phyloP scores from a whole-genome alignment of 2,113 vertebrate genomes.

The Lasiurus cinereus region DNA sequence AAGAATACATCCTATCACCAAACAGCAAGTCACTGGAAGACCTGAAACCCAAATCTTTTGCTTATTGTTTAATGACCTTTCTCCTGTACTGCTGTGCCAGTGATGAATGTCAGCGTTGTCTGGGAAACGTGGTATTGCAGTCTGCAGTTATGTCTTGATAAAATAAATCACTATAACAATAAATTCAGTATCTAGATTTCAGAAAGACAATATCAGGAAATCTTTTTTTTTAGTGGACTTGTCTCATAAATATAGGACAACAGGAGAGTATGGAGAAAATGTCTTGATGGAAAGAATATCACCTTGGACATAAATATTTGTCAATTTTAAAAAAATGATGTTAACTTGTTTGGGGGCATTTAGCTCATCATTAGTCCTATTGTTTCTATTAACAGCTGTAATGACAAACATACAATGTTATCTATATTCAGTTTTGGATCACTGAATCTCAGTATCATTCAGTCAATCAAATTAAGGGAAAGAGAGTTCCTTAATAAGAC shows the following conservation, averaged over 20 bases:
- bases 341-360: not conserved
- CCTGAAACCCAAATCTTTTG: conserved; percentile 18
- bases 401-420: not conserved
- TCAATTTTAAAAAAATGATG: not conserved
- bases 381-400: not conserved
- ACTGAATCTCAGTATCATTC: not conserved
- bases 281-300: not conserved
- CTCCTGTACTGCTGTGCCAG: not conserved
- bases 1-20: not conserved
- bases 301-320: not conserved
- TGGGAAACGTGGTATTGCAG: conserved; percentile 16
- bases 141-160: not conserved
- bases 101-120: not conserved
- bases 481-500: not conserved
- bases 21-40: not conserved
- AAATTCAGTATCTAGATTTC: conserved; percentile 50
- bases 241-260: conserved; percentile 14
- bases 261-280: not conserved
- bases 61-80: conserved; percentile 24
- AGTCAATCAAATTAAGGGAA: conserved; percentile 2
- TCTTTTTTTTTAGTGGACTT: not conserved
- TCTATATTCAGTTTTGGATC: not conserved
- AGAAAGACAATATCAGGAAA: conserved; percentile 25
- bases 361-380: not conserved
- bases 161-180: conserved; percentile 54